Percentiles rank a stretch among this genome's conserved stretches.
These are phyloP conservation scores for Thereva unica DNA, from an alignment of 2,888 invertebrate species.

Conservation along the genomic window DNA sequence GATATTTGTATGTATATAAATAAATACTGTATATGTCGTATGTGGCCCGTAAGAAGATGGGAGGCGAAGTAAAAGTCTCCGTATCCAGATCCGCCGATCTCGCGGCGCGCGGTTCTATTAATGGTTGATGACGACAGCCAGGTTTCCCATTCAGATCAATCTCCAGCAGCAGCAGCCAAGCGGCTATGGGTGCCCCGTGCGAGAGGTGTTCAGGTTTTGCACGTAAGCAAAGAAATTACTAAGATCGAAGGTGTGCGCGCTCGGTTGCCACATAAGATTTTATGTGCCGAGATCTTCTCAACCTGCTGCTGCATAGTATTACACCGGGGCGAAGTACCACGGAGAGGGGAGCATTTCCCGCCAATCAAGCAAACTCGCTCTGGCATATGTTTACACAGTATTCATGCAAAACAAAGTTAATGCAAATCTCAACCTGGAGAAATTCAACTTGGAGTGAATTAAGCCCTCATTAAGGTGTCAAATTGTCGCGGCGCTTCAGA, in stretches of 20 bases:
- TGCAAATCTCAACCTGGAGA: constrained; percentile 27
- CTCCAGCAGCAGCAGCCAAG: constrained; percentile 1
- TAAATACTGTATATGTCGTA: too few species aligned
- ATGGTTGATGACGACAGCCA: constrained; percentile 36
- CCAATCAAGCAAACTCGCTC: too few species aligned
- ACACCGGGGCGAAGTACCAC: too few species aligned
- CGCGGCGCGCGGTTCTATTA: constrained; percentile 27
- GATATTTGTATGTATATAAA: constrained; percentile 1
- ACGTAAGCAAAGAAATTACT: constrained; percentile 24
- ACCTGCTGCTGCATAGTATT: constrained; percentile 15
- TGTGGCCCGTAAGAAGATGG: neutral
- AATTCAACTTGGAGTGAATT: constrained; percentile 31
- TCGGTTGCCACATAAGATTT: constrained; percentile 20
- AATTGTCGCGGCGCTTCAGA: constrained; percentile 30
- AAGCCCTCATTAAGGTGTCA: constrained; percentile 34
- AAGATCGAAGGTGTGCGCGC: constrained; percentile 30
- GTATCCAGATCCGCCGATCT: constrained; percentile 1
- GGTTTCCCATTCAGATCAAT: constrained; percentile 29
- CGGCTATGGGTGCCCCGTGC: neutral
- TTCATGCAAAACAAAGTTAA: neutral
- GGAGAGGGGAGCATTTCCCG: too few species aligned
- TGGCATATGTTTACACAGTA: too few species aligned
- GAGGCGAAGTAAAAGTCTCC: constrained; percentile 7
- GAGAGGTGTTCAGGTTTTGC: constrained; percentile 30
- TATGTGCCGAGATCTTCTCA: constrained; percentile 17